Conservation (phyloP, 2,113 vertebrate genomes). For the Etheostoma cragini region DNA sequence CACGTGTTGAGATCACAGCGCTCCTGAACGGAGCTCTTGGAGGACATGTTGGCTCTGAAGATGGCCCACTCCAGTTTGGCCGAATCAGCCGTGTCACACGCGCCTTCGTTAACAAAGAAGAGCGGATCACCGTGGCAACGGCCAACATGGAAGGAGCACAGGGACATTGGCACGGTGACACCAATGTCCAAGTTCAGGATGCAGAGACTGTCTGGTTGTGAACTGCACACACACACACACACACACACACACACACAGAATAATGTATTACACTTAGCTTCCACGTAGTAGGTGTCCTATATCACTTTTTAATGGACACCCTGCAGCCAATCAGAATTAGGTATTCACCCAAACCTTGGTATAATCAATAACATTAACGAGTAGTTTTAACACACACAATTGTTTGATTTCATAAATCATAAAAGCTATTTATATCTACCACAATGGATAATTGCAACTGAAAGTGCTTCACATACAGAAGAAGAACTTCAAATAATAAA, state of each 20-base stretch:
- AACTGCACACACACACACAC: constrained; percentile 68
- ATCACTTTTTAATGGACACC: no score
- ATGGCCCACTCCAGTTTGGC: constrained; percentile 84
- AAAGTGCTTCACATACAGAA: neutral
- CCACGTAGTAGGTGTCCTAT: neutral
- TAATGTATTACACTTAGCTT: neutral
- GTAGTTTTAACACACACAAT: neutral
- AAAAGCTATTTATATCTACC: neutral
- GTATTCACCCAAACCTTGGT: no score
- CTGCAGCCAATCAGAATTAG: no score
- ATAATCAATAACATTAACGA: neutral
- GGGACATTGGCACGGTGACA: constrained; percentile 80
- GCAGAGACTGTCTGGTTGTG: constrained; percentile 85
- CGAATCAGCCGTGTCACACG: constrained; percentile 71
- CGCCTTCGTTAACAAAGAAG: constrained; percentile 84
- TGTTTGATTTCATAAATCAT: neutral
- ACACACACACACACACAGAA: constrained; percentile 7
- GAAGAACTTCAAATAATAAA: neutral
- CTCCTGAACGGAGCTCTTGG: constrained; percentile 82
- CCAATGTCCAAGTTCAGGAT: constrained; percentile 80
- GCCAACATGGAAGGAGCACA: constrained; percentile 86
- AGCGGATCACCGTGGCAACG: constrained; percentile 87
- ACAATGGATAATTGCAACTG: neutral
- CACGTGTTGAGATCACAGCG: constrained; percentile 89
- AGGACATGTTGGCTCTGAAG: constrained; percentile 86